Percentiles rank a stretch among this genome's conserved stretches.
Evolutionary conservation across 2,888 invertebrate species (phyloP).

Genomic region (Patella ulyssiponensis): DNA sequence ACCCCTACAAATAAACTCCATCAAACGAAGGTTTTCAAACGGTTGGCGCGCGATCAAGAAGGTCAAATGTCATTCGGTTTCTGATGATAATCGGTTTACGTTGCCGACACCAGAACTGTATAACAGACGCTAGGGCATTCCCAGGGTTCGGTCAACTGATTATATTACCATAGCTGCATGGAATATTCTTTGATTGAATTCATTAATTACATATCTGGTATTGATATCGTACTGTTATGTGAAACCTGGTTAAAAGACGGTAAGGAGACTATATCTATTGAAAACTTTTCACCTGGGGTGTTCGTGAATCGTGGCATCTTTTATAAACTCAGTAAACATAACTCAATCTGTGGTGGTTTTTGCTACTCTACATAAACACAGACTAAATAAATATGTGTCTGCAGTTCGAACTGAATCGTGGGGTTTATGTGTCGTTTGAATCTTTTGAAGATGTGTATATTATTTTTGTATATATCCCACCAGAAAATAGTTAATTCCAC

Average conservation of each 20-base stretch:
- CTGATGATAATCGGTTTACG: too few relatives aligned
- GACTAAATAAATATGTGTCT: not conserved
- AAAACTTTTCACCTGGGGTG: too few relatives aligned
- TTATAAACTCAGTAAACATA: not conserved
- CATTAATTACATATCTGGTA: not conserved
- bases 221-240: not conserved
- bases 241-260: not conserved
- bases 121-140: too few relatives aligned
- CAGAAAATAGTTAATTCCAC: too few relatives aligned
- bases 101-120: too few relatives aligned
- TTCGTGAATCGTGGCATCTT: not conserved
- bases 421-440: not conserved
- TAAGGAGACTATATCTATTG: not conserved
- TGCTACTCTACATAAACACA: not conserved
- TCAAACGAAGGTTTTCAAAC: too few relatives aligned
- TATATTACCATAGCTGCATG: not conserved
- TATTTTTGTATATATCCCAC: not conserved
- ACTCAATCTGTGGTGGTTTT: not conserved
- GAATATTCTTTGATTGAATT: not conserved
- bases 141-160: too few relatives aligned
- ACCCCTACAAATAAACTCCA: too few relatives aligned
- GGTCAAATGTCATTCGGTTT: too few relatives aligned
- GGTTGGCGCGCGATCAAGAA: too few relatives aligned
- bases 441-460: not conserved
- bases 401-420: not conserved